phyloP scores from a whole-genome alignment of 1,140 invertebrate species.

The Drosophila murphyi region DNA sequence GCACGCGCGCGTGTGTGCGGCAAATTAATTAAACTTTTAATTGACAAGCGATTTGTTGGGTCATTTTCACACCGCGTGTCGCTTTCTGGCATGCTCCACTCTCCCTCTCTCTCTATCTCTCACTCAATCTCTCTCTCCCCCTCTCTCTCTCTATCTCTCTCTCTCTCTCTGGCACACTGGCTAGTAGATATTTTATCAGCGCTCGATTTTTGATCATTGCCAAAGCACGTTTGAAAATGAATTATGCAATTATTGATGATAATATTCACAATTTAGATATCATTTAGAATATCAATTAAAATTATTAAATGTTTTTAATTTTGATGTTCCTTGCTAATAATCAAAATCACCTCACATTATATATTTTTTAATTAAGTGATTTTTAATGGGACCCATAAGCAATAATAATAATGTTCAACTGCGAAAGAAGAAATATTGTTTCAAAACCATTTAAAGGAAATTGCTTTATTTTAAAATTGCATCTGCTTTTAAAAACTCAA shows the following conservation, averaged over 20 bases:
- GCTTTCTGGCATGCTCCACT: background rate
- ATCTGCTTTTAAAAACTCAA: too few species aligned
- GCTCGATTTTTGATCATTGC: conserved; percentile 42
- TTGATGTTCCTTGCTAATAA: too few species aligned
- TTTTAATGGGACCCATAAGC: too few species aligned
- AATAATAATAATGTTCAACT: too few species aligned
- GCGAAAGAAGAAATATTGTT: too few species aligned
- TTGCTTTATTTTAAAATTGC: too few species aligned
- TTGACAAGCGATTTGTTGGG: conserved; percentile 62
- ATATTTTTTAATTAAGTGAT: too few species aligned
- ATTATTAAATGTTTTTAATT: too few species aligned
- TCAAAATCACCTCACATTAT: too few species aligned
- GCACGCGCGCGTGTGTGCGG: conserved; percentile 26
- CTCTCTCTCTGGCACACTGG: conserved; percentile 9
- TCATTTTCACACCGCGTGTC: conserved; percentile 21
- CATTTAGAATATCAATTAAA: background rate
- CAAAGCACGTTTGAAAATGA: conserved; percentile 46
- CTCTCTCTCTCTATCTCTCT: conserved; percentile 1
- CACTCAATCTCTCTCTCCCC: too few species aligned
- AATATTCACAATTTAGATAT: conserved; percentile 20
- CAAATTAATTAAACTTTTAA: conserved; percentile 75
- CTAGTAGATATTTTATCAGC: conserved; percentile 6
- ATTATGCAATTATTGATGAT: conserved; percentile 51
- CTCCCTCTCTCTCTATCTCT: background rate
- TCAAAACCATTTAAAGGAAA: too few species aligned